phyloP scores from a whole-genome alignment of 2,797 vertebrate species.

The Alectoris magna region DNA sequence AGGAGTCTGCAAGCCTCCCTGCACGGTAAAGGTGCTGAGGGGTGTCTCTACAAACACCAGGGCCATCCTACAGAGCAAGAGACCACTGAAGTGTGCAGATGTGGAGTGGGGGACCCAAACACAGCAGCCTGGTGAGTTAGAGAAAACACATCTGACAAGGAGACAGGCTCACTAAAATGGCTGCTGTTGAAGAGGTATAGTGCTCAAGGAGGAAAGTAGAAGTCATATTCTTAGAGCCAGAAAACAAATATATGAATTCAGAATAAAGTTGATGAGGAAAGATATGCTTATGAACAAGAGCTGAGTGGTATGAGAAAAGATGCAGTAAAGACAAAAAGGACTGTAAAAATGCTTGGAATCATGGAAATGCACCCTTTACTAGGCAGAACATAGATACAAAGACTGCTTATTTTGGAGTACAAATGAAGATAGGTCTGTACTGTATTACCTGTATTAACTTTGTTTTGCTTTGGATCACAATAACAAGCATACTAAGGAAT shows the following conservation, averaged over 20 bases:
- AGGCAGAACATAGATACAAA: background rate
- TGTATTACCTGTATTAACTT: background rate
- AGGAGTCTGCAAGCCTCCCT: background rate
- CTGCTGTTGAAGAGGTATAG: background rate
- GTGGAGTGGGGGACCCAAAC: accelerated
- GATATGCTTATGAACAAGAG: background rate
- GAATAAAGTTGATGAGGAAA: background rate
- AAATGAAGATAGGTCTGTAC: background rate
- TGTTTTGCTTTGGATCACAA: background rate
- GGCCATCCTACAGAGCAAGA: background rate
- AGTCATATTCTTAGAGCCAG: background rate
- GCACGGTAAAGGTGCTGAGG: accelerated
- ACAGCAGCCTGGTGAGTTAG: background rate
- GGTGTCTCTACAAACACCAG: background rate
- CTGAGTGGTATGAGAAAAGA: background rate
- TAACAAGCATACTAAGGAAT: background rate
- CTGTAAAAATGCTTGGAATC: background rate
- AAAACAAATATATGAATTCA: background rate
- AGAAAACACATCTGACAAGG: background rate
- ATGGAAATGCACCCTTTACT: background rate
- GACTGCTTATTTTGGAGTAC: background rate
- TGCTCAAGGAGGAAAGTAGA: background rate
- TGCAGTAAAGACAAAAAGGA: background rate
- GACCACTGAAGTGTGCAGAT: background rate
- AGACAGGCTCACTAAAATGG: background rate